These are phyloP conservation scores for Xiphias gladius DNA, from an alignment of 2,113 vertebrate genomes.

Conservation along the genomic window DNA sequence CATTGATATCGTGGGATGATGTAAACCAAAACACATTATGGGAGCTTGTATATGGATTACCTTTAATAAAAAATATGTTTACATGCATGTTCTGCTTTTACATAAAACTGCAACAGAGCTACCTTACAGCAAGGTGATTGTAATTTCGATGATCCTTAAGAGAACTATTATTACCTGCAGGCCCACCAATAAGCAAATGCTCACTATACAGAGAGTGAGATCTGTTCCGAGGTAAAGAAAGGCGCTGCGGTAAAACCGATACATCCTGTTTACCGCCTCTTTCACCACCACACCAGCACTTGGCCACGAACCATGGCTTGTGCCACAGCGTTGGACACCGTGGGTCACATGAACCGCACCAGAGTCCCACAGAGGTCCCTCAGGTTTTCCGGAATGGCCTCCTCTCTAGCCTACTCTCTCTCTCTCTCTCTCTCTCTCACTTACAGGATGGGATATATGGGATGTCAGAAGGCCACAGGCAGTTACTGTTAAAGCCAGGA, in stretches of 20 bases:
- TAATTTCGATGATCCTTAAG: conserved; percentile 39
- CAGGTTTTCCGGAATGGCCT: conserved; percentile 64
- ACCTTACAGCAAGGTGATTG: conserved; percentile 18
- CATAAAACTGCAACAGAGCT: conserved; percentile 49
- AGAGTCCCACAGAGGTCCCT: conserved; percentile 69
- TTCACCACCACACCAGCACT: conserved; percentile 72
- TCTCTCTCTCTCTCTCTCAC: conserved; percentile 19
- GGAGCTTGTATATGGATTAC: conserved; percentile 39
- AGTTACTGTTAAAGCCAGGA: conserved; percentile 66
- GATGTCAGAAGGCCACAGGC: conserved; percentile 66
- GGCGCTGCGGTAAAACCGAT: conserved; percentile 64
- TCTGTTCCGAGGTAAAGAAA: conserved; percentile 57
- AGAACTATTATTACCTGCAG: conserved; percentile 34
- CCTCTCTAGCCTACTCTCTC: conserved; percentile 24
- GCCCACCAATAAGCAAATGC: conserved; percentile 6
- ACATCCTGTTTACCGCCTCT: conserved; percentile 67
- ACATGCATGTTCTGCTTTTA: conserved; percentile 63
- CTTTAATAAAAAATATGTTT: conserved; percentile 62
- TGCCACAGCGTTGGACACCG: conserved; percentile 77
- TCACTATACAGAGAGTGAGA: conserved; percentile 13
- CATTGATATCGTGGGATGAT: conserved; percentile 67
- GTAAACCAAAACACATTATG: conserved; percentile 65
- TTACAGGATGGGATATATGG: conserved; percentile 64
- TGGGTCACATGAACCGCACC: conserved; percentile 76
- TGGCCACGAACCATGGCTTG: conserved; percentile 77